A percentile compares a stretch with the other conserved stretches of the same genome.
Evolutionary conservation across 1,140 invertebrate genomes (phyloP).

Genomic region (Achroia grisella): DNA sequence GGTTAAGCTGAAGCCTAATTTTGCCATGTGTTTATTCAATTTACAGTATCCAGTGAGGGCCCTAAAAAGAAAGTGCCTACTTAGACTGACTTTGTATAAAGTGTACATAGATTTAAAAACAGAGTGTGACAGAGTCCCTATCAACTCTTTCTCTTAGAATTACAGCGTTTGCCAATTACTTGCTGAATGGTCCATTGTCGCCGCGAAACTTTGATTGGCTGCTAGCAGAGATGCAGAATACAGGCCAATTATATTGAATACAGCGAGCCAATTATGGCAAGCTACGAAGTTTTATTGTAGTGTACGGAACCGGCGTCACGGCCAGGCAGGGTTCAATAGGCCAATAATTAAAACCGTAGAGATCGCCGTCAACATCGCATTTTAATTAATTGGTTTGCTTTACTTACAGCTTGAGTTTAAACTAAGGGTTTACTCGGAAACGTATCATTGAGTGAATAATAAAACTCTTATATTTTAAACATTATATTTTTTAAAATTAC

Average conservation of each 20-base stretch:
- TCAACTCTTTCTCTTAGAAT: not conserved
- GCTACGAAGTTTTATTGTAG: slow-evolving; percentile 12
- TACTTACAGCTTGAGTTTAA: not conserved
- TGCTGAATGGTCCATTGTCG: slow-evolving; percentile 3
- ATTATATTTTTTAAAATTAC: too few species aligned
- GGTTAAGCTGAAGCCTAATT: too few species aligned
- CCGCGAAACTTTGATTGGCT: slow-evolving; percentile 11
- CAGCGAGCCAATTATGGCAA: slow-evolving; percentile 7
- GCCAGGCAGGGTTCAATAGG: slow-evolving; percentile 2
- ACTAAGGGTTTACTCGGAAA: too few species aligned
- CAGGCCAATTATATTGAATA: slow-evolving; percentile 12
- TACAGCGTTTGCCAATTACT: slow-evolving; percentile 6
- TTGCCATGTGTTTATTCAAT: too few species aligned
- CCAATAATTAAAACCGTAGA: slow-evolving; percentile 7
- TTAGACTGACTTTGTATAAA: too few species aligned
- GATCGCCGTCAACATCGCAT: not conserved
- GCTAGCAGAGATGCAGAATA: not conserved
- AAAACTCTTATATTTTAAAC: too few species aligned
- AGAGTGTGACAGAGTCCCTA: too few species aligned
- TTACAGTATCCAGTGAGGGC: too few species aligned
- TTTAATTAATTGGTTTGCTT: slow-evolving; percentile 10
- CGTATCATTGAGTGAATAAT: too few species aligned
- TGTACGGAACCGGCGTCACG: slow-evolving; percentile 1
- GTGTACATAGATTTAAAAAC: too few species aligned
- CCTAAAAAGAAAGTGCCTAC: too few species aligned